Evolutionary conservation across 30 jellyfish, hydroid and myxozoan species (phyloP).

Genomic region (Pelagia noctiluca): DNA sequence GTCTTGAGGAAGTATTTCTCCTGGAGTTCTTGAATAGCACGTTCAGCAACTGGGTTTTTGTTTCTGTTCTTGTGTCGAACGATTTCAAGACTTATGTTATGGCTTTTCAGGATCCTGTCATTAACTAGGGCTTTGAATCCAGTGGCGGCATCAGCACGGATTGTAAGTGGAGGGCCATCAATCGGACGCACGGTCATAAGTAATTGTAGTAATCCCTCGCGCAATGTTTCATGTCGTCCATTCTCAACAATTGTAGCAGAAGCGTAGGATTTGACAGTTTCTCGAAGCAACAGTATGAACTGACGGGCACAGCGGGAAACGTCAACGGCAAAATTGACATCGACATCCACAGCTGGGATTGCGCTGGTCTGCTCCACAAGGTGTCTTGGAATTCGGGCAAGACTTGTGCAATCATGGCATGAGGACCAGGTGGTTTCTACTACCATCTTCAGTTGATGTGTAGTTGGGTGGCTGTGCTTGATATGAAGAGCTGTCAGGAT

Average conservation of each 20-base stretch:
- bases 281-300: slow-evolving; percentile 49
- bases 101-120: slow-evolving; percentile 13
- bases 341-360: slow-evolving; percentile 38
- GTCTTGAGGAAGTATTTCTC: slow-evolving; percentile 39
- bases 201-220: slow-evolving; percentile 25
- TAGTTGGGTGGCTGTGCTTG: slow-evolving; percentile 34
- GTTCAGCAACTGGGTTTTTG: slow-evolving; percentile 64
- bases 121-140: slow-evolving; percentile 23
- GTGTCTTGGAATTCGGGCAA: slow-evolving; percentile 5
- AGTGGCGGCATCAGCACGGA: slow-evolving; percentile 60
- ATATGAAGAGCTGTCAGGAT: slow-evolving; percentile 68
- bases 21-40: slow-evolving; percentile 57
- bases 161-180: slow-evolving; percentile 39
- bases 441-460: slow-evolving; percentile 31
- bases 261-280: slow-evolving; percentile 27
- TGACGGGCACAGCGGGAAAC: slow-evolving; percentile 37
- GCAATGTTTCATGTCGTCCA: slow-evolving; percentile 27
- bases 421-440: not conserved
- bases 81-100: slow-evolving; percentile 31
- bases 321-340: slow-evolving; percentile 51
- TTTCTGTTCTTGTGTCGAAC: slow-evolving; percentile 32
- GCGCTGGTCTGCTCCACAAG: slow-evolving; percentile 1
- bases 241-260: slow-evolving; percentile 4
- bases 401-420: slow-evolving; percentile 52
- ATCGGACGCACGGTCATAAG: slow-evolving; percentile 8